Percentiles rank a stretch among this genome's conserved stretches.
Evolutionary conservation across 64 coral and sea anemone genomes (phyloP).

Genomic region (Pocillopora damicornis): DNA sequence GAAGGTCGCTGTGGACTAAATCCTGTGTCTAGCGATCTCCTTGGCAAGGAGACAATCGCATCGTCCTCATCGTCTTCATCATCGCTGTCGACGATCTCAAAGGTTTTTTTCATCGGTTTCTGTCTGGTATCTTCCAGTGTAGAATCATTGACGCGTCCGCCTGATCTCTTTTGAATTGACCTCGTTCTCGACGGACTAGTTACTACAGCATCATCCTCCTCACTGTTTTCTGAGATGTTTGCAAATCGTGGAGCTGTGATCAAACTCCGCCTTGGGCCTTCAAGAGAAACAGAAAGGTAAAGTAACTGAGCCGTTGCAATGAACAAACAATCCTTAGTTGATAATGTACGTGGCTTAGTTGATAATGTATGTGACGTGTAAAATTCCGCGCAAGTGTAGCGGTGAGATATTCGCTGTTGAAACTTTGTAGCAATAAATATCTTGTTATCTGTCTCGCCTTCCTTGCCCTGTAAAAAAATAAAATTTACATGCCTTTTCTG

Average conservation of each 20-base stretch:
- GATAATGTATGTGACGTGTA: no score
- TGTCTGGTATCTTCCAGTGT: background rate
- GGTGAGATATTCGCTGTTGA: no score
- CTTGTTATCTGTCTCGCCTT: no score
- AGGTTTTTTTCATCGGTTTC: background rate
- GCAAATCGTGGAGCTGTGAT: constrained; percentile 25
- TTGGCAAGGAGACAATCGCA: background rate
- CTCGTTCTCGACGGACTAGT: background rate
- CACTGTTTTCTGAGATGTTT: constrained; percentile 31
- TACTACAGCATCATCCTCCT: background rate
- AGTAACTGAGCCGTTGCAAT: no score
- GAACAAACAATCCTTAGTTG: no score
- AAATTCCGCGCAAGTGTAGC: no score
- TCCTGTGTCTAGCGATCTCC: constrained; percentile 23
- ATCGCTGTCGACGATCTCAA: constrained; percentile 32
- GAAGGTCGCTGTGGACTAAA: constrained; percentile 9
- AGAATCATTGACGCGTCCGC: background rate
- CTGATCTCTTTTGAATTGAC: background rate
- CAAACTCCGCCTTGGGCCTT: constrained; percentile 14
- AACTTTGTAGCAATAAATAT: no score
- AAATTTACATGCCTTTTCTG: no score
- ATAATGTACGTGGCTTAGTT: no score
- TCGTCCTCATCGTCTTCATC: constrained; percentile 14
- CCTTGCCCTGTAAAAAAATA: no score
- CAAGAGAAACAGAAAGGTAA: background rate